Evolutionary conservation across 2,113 vertebrate species (phyloP), one percentile per base, ranked within the genome.

Genomic region (Oncorhynchus keta): DNA sequence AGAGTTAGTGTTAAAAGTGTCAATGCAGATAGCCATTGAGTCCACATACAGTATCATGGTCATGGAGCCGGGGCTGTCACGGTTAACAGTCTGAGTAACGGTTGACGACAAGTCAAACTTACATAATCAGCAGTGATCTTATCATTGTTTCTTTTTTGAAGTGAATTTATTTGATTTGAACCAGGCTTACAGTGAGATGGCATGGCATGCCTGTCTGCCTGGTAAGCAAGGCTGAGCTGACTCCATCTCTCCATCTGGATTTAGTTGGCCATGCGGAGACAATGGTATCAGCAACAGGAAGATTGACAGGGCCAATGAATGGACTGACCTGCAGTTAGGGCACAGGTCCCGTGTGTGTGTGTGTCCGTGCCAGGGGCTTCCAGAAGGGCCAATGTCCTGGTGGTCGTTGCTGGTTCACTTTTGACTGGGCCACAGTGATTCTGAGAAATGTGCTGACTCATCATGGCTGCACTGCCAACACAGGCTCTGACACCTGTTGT

Each of bases 401-500:
- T 72, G 79, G 70, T 68, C 3, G 3, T 78, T 70, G 76, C 76
- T 77, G 73, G 76, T 79, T 81, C 81, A 83, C 82, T 77, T 86
- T 81, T 87, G 73, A 85, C 83, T 79, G 73, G 13, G 30, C 78
- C 68, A 78, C 73, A 64, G 75, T 61, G 72, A 82, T 77, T 80
- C 69, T 79, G 74, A 78, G 80, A 76, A 83, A 83, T 69, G 35
- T 86, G 86, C 88, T 85, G 86, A 87, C 55, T 89, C 79, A 82
- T 67, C 35, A 66, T n/a, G 1, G 11, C 28, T 57, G 76, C 48
- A 73, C 73, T 30, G 30, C 12, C 30, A 30, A 45, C 32, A 18
- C 32, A 9, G 67, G 18, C 67, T 32, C 75, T 69, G 75, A 76
- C 75, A 75, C 61, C 76, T 76, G 84, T 79, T 80, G 22, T 75